phyloP scores from a whole-genome alignment of 1,140 invertebrate species.

The Drosophila cardini region DNA sequence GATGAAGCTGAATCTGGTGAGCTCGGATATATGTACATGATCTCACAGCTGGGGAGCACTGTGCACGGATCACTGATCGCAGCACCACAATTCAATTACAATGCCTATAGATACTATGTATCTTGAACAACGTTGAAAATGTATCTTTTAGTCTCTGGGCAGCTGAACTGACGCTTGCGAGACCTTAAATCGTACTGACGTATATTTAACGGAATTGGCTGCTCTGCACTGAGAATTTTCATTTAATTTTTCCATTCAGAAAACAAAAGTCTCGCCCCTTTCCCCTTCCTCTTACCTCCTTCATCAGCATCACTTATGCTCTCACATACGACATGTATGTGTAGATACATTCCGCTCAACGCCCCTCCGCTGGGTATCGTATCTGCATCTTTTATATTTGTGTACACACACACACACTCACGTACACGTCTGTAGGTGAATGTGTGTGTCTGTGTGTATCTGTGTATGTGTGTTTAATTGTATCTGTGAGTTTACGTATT shows the following conservation, averaged over 20 bases:
- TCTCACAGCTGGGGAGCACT: constrained; percentile 43
- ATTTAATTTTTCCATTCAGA: constrained; percentile 80
- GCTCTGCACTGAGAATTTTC: constrained; percentile 73
- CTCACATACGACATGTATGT: constrained; percentile 1
- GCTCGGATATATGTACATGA: constrained; percentile 84
- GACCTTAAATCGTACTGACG: constrained; percentile 72
- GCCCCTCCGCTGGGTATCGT: constrained; percentile 33
- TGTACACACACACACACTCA: constrained; percentile 39
- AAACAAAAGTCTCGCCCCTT: constrained; percentile 70
- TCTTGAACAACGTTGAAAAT: constrained; percentile 1
- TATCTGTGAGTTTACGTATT: constrained; percentile 50
- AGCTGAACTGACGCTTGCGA: constrained; percentile 63
- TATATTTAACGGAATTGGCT: constrained; percentile 66
- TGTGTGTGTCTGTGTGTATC: constrained; percentile 22
- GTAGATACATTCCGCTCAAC: constrained; percentile 2
- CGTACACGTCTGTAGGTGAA: constrained; percentile 7
- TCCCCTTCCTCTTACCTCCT: constrained; percentile 40
- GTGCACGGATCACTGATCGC: constrained; percentile 25
- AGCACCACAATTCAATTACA: constrained; percentile 31
- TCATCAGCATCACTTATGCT: background rate
- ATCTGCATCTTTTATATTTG: constrained; percentile 59
- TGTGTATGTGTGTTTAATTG: constrained; percentile 28
- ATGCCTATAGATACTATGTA: constrained; percentile 10
- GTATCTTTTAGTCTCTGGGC: constrained; percentile 8
- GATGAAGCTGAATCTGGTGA: constrained; percentile 74